phyloP scores from a whole-genome alignment of 2,888 invertebrate genomes.

The Corythucha ciliata region DNA sequence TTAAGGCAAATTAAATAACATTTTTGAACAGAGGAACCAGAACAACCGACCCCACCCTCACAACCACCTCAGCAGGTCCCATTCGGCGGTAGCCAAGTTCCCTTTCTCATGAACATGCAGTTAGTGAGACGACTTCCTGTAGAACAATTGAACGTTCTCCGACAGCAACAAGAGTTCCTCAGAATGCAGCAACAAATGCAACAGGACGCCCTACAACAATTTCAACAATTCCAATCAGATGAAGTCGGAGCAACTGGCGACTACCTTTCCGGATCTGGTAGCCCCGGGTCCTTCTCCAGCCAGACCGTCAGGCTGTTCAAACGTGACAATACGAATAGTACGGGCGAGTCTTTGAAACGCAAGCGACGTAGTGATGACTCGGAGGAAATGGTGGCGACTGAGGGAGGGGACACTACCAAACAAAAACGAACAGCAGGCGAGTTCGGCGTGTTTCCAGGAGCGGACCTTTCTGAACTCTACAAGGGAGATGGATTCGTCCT shows the following conservation, averaged over 20 bases:
- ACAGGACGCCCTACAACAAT: slow-evolving; percentile 20
- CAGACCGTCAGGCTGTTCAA: slow-evolving; percentile 31
- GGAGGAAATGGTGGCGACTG: slow-evolving; percentile 4
- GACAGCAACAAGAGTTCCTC: slow-evolving; percentile 35
- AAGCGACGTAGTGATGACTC: background rate
- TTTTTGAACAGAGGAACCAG: slow-evolving; percentile 20
- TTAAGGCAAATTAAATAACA: no score
- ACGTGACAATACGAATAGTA: slow-evolving; percentile 26
- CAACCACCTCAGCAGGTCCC: slow-evolving; percentile 34
- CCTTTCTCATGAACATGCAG: slow-evolving; percentile 33
- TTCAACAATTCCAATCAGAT: no score
- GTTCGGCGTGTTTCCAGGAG: slow-evolving; percentile 31
- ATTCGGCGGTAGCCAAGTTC: slow-evolving; percentile 37
- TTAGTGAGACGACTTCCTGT: slow-evolving; percentile 34
- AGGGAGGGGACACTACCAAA: slow-evolving; percentile 20
- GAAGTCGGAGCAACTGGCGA: no score
- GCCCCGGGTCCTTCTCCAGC: slow-evolving; percentile 21
- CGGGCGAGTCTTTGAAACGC: background rate
- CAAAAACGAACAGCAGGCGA: slow-evolving; percentile 32
- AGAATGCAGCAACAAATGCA: slow-evolving; percentile 20
- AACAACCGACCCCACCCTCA: slow-evolving; percentile 17
- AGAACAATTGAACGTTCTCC: slow-evolving; percentile 32
- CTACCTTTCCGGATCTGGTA: no score
- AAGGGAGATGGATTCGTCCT: slow-evolving; percentile 20
- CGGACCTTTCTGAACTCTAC: slow-evolving; percentile 27